phyloP scores from a whole-genome alignment of 2,888 invertebrate genomes.

The Dryobotodes eremita region DNA sequence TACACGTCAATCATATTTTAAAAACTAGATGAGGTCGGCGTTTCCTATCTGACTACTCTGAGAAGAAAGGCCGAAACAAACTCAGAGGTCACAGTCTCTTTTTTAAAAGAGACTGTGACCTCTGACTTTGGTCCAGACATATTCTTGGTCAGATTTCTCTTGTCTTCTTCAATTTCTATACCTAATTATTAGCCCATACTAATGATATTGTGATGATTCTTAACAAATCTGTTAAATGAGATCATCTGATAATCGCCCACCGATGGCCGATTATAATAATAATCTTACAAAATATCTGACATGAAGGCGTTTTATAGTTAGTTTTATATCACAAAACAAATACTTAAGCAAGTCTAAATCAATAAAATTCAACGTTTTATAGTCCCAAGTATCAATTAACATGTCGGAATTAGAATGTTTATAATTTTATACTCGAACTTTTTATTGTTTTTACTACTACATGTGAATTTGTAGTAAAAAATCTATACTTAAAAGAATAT shows the following conservation, averaged over 20 bases:
- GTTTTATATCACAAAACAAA: slow-evolving; percentile 37
- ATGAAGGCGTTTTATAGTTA: slow-evolving; percentile 37
- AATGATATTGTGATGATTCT: neutral
- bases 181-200: neutral
- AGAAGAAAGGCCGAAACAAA: no score
- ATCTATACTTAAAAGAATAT: no score
- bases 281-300: slow-evolving; percentile 13
- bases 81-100: no score
- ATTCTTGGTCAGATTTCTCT: no score
- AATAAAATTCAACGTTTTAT: slow-evolving; percentile 40
- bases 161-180: neutral
- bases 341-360: slow-evolving; percentile 3
- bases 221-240: slow-evolving; percentile 12
- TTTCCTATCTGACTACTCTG: no score
- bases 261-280: neutral
- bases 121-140: no score
- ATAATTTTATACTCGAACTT: neutral
- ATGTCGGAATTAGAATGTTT: slow-evolving; percentile 1
- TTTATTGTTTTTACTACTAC: slow-evolving; percentile 17
- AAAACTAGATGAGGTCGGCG: no score
- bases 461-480: neutral
- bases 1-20: no score
- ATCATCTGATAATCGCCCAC: slow-evolving; percentile 38
- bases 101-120: no score
- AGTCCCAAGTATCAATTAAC: slow-evolving; percentile 25